Evolutionary conservation across 2,113 vertebrate species (phyloP).

Genomic region (Oreotragus oreotragus): DNA sequence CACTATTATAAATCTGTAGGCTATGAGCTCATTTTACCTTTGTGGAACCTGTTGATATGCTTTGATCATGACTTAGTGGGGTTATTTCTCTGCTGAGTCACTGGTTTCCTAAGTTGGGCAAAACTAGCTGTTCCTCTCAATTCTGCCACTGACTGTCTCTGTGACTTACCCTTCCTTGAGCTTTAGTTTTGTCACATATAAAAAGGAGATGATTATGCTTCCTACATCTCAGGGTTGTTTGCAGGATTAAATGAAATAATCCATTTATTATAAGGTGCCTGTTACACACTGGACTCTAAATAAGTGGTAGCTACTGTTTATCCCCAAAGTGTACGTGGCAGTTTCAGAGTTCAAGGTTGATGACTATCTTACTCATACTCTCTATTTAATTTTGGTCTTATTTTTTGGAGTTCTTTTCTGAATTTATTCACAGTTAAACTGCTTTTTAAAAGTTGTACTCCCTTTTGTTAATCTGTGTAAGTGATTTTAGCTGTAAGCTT

Average conservation of each 20-base stretch:
- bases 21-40: background rate
- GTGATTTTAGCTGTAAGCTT: slow-evolving; percentile 4
- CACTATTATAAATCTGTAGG: background rate
- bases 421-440: background rate
- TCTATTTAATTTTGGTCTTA: background rate
- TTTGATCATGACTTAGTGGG: background rate
- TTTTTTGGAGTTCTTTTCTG: background rate
- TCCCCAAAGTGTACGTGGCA: background rate
- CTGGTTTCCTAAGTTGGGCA: background rate
- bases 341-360: background rate
- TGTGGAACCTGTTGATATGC: background rate
- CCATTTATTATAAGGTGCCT: background rate
- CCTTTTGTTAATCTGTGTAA: slow-evolving; percentile 4
- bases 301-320: background rate
- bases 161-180: background rate
- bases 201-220: background rate
- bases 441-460: background rate
- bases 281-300: background rate
- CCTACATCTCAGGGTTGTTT: background rate
- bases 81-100: background rate
- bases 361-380: background rate
- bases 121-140: background rate
- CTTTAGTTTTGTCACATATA: background rate
- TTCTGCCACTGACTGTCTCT: background rate
- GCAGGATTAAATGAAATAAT: background rate